phyloP scores from a whole-genome alignment of 2,888 invertebrate species.

The Microplitis manilae region DNA sequence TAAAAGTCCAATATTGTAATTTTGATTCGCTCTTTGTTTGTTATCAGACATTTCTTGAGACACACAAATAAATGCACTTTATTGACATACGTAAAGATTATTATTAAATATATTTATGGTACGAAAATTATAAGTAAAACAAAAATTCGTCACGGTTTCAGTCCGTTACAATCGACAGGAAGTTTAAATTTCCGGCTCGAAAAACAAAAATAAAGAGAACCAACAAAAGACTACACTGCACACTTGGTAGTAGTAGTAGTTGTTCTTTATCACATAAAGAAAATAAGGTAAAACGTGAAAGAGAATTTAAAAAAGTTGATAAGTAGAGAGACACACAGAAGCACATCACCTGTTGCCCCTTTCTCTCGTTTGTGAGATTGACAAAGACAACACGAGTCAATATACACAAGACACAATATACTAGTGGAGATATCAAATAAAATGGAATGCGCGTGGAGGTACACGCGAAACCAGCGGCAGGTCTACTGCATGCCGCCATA shows the following conservation, averaged over 20 bases:
- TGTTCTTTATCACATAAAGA: conserved; percentile 25
- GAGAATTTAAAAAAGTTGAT: conserved; percentile 1
- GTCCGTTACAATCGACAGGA: conserved; percentile 34
- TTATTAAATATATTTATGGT: not conserved
- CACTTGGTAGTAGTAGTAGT: conserved; percentile 14
- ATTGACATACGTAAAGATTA: not conserved
- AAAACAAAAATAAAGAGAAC: conserved; percentile 25
- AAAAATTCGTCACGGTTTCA: conserved; percentile 28
- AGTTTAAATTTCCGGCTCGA: conserved; percentile 34
- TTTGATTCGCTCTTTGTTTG: not conserved
- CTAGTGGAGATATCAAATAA: conserved; percentile 30
- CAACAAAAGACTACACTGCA: conserved; percentile 33
- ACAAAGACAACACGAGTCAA: conserved; percentile 24
- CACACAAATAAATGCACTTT: not conserved
- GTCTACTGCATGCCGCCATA: conserved; percentile 15
- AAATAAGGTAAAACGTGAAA: conserved; percentile 15
- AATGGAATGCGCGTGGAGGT: conserved; percentile 25
- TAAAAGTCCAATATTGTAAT: not conserved
- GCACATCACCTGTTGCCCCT: conserved; percentile 42
- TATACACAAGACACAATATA: conserved; percentile 10
- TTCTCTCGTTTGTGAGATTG: conserved; percentile 18
- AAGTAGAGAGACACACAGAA: conserved; percentile 20
- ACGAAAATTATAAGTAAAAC: not conserved
- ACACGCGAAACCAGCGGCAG: not conserved
- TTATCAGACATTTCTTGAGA: not conserved